A percentile compares a stretch with the other conserved stretches of the same genome.
Conservation (phyloP, 2,113 vertebrate species). For the Rousettus leschenaultii region DNA sequence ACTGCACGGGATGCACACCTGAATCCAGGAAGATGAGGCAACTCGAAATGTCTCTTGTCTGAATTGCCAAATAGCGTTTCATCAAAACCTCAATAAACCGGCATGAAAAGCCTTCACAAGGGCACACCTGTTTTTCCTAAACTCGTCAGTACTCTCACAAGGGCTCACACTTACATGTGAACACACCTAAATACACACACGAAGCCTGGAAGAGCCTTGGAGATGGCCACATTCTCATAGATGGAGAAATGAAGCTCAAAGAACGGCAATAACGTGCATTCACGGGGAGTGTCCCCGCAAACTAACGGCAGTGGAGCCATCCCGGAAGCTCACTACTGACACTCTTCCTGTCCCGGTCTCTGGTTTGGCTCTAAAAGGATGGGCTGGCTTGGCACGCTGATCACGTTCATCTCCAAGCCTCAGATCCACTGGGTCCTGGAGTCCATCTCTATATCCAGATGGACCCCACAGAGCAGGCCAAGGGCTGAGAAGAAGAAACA, state of each 20-base stretch:
- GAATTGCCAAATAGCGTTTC: neutral
- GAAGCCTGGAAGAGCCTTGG: neutral
- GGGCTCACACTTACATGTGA: rapidly evolving
- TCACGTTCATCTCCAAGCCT: neutral
- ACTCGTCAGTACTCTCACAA: neutral
- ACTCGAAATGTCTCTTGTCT: rapidly evolving
- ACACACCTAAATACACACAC: rapidly evolving
- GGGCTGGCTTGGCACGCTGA: rapidly evolving
- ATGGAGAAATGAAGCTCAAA: neutral
- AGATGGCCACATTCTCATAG: rapidly evolving
- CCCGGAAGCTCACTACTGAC: rapidly evolving
- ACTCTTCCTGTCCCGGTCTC: rapidly evolving
- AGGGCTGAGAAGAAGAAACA: neutral
- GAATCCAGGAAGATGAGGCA: neutral
- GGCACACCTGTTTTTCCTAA: neutral
- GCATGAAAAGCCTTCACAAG: rapidly evolving
- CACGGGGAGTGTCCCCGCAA: neutral
- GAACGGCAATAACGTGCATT: neutral
- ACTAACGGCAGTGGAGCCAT: rapidly evolving
- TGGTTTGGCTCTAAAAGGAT: neutral
- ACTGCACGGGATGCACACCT: rapidly evolving
- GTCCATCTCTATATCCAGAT: neutral
- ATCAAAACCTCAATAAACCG: rapidly evolving
- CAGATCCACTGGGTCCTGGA: neutral
- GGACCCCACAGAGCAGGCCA: neutral